phyloP scores from a whole-genome alignment of 2,113 vertebrate species.

The Hassar affinis region DNA sequence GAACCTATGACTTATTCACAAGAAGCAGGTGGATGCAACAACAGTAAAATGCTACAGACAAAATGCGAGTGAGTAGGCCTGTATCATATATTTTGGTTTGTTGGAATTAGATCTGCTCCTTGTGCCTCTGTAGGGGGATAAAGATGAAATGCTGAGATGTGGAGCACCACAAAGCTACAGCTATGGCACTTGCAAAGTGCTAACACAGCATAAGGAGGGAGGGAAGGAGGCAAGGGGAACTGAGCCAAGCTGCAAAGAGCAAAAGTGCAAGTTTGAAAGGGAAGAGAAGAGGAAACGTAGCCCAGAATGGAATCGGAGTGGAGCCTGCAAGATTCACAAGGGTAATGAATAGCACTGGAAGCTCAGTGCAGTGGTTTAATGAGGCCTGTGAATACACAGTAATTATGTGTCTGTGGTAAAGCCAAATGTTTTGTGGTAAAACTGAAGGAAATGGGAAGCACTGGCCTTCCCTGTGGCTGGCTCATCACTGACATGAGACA shows the following conservation, averaged over 20 bases:
- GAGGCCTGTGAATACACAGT: conserved; percentile 64
- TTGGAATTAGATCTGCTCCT: conserved; percentile 68
- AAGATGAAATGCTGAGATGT: conserved; percentile 72
- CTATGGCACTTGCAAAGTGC: conserved; percentile 67
- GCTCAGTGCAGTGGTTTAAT: conserved; percentile 54
- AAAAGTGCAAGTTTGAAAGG: conserved; percentile 37
- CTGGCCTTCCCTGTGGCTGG: conserved; percentile 6
- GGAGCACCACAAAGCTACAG: conserved; percentile 54
- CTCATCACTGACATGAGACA: conserved; percentile 1
- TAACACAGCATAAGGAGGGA: conserved; percentile 66
- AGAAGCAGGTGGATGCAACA: neutral
- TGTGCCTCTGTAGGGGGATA: conserved; percentile 67
- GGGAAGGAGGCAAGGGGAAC: conserved; percentile 37
- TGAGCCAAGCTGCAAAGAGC: conserved; percentile 27
- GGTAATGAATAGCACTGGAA: conserved; percentile 32
- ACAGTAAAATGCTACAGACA: conserved; percentile 47
- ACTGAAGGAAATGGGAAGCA: neutral
- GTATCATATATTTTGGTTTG: conserved; percentile 63
- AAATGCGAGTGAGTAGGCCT: conserved; percentile 45
- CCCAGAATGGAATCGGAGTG: conserved; percentile 13
- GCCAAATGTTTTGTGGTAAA: conserved; percentile 26
- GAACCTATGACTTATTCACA: neutral
- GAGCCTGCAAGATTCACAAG: conserved; percentile 17
- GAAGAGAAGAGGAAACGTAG: conserved; percentile 34
- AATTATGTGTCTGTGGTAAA: conserved; percentile 59